Evolutionary conservation across 2,888 invertebrate genomes (phyloP).

Genomic region (Hoplodrina ambigua): DNA sequence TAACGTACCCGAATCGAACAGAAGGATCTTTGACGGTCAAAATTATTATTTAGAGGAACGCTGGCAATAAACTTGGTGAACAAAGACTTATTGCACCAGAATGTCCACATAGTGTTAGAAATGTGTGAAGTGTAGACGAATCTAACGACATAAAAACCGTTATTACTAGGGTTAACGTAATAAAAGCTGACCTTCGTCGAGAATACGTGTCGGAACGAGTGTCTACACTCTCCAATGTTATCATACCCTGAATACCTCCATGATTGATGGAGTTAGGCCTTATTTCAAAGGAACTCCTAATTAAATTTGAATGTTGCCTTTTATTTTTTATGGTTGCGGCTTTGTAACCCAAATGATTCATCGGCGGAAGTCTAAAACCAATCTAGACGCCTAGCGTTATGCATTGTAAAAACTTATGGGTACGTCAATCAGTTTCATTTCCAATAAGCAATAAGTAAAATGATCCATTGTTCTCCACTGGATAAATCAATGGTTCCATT

Average conservation of each 20-base stretch:
- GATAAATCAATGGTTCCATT: constrained; percentile 46
- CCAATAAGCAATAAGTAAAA: constrained; percentile 59
- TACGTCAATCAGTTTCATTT: constrained; percentile 52
- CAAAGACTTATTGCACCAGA: constrained; percentile 40
- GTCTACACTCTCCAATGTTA: constrained; percentile 64
- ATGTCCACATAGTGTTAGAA: constrained; percentile 12
- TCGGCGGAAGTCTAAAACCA: constrained; percentile 49
- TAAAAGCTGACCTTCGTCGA: constrained; percentile 65
- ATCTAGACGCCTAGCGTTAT: constrained; percentile 40
- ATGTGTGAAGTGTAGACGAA: constrained; percentile 34
- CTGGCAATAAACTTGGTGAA: constrained; percentile 29
- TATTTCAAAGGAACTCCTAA: constrained; percentile 54
- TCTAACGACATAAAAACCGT: constrained; percentile 57
- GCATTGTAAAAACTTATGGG: constrained; percentile 50
- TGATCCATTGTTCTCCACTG: constrained; percentile 57
- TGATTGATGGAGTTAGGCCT: constrained; percentile 66
- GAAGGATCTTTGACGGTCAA: constrained; percentile 41
- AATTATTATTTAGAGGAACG: constrained; percentile 19
- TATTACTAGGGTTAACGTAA: constrained; percentile 56
- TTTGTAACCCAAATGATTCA: constrained; percentile 64
- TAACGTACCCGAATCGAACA: constrained; percentile 27
- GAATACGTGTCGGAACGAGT: constrained; percentile 62
- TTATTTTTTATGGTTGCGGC: constrained; percentile 52
- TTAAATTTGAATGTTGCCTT: constrained; percentile 59
- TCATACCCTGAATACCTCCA: constrained; percentile 63